Conservation (phyloP, 2,113 vertebrate genomes). For the Centropus unirufus region DNA sequence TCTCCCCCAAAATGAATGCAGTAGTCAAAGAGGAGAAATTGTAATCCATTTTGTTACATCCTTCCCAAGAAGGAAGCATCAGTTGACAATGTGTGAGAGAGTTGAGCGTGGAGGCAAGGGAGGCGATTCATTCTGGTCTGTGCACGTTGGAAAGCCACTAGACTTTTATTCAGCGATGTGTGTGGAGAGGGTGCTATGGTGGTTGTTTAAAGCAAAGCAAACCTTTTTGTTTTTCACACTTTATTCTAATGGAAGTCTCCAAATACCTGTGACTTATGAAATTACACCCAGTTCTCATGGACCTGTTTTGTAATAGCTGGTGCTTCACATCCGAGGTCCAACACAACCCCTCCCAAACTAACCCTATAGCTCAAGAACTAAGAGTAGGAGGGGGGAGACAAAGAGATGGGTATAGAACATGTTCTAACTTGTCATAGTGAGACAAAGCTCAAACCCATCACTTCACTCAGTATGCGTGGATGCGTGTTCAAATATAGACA, state of each 20-base stretch:
- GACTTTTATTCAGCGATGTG: background rate
- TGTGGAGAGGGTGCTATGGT: background rate
- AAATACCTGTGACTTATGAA: background rate
- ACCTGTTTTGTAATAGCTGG: background rate
- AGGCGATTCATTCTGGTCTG: background rate
- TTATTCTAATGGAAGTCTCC: background rate
- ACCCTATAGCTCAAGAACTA: too few species aligned
- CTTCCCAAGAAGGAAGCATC: background rate
- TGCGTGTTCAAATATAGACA: too few species aligned
- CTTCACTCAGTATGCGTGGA: too few species aligned
- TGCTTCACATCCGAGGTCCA: background rate
- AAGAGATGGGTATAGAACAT: too few species aligned
- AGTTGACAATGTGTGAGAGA: background rate
- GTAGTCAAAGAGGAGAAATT: background rate
- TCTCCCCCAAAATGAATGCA: background rate
- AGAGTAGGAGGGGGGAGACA: too few species aligned
- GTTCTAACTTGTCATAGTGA: too few species aligned
- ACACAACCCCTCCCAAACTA: too few species aligned
- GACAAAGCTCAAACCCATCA: too few species aligned
- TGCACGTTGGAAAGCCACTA: background rate
- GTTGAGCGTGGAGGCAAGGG: background rate
- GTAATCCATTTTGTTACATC: background rate
- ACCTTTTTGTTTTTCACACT: background rate
- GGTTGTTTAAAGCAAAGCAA: background rate
- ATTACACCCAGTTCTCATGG: background rate